A percentile compares a stretch with the other conserved stretches of the same genome.
phyloP scores from a whole-genome alignment of 2,888 invertebrate genomes.

The Tyria jacobaeae region DNA sequence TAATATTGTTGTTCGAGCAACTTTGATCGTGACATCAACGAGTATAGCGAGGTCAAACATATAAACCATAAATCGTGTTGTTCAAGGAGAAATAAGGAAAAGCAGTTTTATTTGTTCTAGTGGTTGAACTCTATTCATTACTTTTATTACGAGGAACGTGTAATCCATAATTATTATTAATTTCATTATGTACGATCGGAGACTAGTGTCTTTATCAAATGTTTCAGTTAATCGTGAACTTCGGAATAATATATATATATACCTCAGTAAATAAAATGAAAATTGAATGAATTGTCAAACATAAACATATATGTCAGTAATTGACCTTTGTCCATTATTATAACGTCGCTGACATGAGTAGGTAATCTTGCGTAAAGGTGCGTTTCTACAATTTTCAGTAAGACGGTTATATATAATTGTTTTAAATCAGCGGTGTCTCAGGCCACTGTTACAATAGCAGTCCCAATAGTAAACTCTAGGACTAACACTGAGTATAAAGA shows the following conservation, averaged over 20 bases:
- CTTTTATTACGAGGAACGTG: constrained; percentile 63
- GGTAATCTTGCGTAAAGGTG: constrained; percentile 23
- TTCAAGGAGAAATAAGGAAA: constrained; percentile 66
- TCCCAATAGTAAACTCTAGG: neutral
- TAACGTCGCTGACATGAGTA: constrained; percentile 7
- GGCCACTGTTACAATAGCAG: neutral
- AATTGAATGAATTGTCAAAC: neutral
- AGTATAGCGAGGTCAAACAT: constrained; percentile 74
- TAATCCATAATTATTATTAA: constrained; percentile 57
- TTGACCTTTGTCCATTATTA: constrained; percentile 22
- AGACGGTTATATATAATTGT: too few relatives aligned
- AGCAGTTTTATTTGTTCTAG: constrained; percentile 65
- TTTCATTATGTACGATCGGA: constrained; percentile 45
- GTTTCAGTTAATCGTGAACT: neutral
- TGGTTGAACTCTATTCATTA: constrained; percentile 71
- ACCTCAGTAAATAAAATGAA: neutral
- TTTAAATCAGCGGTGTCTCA: too few relatives aligned
- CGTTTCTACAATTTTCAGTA: too few relatives aligned
- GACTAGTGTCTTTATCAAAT: neutral
- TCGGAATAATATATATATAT: neutral
- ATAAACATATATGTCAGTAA: constrained; percentile 1
- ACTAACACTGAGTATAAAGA: neutral
- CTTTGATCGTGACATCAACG: constrained; percentile 69
- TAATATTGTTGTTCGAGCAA: constrained; percentile 69
- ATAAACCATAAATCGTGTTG: constrained; percentile 77